Base-by-base conservation (phyloP, 2,797 vertebrate species). In the Gymnothorax javanicus region DNA sequence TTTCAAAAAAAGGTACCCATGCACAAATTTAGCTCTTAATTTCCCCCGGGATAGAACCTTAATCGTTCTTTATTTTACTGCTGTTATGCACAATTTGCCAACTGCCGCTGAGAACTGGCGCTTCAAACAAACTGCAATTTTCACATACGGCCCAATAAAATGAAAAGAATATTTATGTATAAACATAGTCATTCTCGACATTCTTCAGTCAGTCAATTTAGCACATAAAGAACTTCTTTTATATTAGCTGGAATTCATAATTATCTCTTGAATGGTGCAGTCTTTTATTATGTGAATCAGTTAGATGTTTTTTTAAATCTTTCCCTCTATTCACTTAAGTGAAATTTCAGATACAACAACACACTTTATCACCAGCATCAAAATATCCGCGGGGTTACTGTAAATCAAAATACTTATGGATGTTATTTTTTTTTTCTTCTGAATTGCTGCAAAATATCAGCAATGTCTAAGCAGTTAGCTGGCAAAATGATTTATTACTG, bases 61-160 rank as follows among this genome's bases (percentile, higher is more conserved):
- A 83, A 81, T 81, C 56, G 77, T 62, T 60, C 27, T 60, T 25
- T 79, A 75, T 82, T 82, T 57, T 23, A 82, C 56, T 82, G 33
- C 25, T 82, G 79, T 23, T 82, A 82, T 82, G 50, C 52, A 82
- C 79, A 82, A 82, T 75, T 75, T 75, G 9, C 71, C 27, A 7
- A 43, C 69, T 73, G 4, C 25, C 25, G 43, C 8, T 33, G 43
- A 73, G 27, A 33, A 75, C 71, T 75, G n/a, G 5, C 43, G 43
- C 73, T 77, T 77, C 77, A 33, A 75, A 33, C 33, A 75, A 75
- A 23, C 15, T n/a, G 1, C 11, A 23, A 23, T 27, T 54, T 81
- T 54, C 6, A 56, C 54, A 54, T 9, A 81, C 12, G 7, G 50
- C 56, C 20, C 73, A 50, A 77, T 20, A 50, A 77, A 77, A 77